phyloP scores from a whole-genome alignment of 2,888 invertebrate species.

The Ametastegia equiseti region DNA sequence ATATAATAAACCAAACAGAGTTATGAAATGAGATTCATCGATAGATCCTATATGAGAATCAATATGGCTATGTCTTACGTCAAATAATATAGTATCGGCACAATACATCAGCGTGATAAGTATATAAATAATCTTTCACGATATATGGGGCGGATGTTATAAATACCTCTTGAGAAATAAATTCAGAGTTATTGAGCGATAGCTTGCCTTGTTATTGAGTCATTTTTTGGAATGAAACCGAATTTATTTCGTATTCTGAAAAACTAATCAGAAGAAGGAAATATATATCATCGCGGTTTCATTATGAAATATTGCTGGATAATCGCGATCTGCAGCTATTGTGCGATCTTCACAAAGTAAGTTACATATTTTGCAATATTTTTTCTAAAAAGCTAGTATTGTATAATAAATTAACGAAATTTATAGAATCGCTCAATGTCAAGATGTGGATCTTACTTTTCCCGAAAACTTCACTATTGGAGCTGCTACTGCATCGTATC shows the following conservation, averaged over 20 bases:
- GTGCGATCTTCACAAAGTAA: background rate
- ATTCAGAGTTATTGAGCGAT: no score
- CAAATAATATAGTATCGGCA: no score
- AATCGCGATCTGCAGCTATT: background rate
- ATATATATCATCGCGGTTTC: background rate
- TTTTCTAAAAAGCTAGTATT: background rate
- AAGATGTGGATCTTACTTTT: conserved; percentile 61
- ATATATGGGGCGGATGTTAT: no score
- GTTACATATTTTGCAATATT: background rate
- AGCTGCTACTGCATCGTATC: conserved; percentile 78
- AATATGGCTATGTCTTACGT: no score
- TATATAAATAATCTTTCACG: no score
- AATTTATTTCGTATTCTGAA: background rate
- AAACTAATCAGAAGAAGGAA: background rate
- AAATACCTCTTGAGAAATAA: no score
- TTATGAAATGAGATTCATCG: no score
- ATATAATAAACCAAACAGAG: no score
- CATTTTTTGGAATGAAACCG: background rate
- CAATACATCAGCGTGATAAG: no score
- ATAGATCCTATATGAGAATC: no score
- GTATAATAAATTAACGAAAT: background rate
- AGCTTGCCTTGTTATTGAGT: background rate
- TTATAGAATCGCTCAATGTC: background rate
- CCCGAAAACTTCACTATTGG: conserved; percentile 75
- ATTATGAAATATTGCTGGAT: background rate